Evolutionary conservation across 2,888 invertebrate genomes (phyloP).

Genomic region (Parnassius orleans): DNA sequence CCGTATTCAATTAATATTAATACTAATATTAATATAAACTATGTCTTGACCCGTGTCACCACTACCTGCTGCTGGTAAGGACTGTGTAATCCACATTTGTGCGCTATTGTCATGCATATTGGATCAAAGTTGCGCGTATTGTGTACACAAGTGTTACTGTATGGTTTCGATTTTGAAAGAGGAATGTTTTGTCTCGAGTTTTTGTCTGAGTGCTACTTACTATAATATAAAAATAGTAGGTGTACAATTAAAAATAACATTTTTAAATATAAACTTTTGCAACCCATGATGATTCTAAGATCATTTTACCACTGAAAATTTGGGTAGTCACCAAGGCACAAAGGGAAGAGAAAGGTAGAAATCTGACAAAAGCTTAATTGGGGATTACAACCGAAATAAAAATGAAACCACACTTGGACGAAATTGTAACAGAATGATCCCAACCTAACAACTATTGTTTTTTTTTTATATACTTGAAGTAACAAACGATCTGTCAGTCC

Average conservation of each 20-base stretch:
- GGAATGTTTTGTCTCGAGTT: constrained; percentile 38
- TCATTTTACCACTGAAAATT: too few species aligned
- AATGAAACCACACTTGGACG: too few species aligned
- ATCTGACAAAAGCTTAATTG: too few species aligned
- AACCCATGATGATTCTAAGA: too few species aligned
- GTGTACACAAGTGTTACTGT: constrained; percentile 74
- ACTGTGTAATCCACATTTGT: constrained; percentile 70
- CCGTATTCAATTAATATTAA: background rate
- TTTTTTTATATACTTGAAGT: too few species aligned
- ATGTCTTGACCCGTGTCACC: constrained; percentile 40
- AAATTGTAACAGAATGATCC: too few species aligned
- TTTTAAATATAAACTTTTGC: background rate
- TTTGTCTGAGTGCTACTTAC: constrained; percentile 43
- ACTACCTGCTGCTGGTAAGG: constrained; percentile 50
- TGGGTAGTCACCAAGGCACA: too few species aligned
- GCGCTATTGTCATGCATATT: constrained; percentile 76
- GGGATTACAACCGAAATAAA: too few species aligned
- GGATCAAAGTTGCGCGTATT: constrained; percentile 66
- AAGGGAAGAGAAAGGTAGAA: too few species aligned
- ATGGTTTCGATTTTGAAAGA: constrained; percentile 60
- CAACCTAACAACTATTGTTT: too few species aligned
- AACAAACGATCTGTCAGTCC: too few species aligned
- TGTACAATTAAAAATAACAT: background rate
- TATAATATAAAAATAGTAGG: background rate
- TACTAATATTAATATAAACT: background rate